Evolutionary conservation across 1,140 invertebrate genomes (phyloP).

Genomic region (Papilio polytes): DNA sequence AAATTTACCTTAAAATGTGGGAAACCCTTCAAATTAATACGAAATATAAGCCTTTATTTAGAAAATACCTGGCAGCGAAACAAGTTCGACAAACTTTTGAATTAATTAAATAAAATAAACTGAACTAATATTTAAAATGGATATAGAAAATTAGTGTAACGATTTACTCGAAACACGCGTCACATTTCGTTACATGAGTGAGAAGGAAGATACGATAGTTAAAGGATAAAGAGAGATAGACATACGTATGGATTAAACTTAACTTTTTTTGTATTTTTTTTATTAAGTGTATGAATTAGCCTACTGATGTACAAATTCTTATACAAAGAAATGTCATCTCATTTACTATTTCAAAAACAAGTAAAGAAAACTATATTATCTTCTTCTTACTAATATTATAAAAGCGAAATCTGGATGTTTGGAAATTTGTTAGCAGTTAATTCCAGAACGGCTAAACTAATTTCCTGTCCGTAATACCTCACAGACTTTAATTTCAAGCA

Average conservation of each 20-base stretch:
- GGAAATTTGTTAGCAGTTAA: neutral
- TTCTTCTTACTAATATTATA: neutral
- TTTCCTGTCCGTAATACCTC: no score
- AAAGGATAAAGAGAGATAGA: no score
- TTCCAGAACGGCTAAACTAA: no score
- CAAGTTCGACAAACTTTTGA: neutral
- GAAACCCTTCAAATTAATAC: neutral
- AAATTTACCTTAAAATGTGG: conserved; percentile 24
- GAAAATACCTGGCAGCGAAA: neutral
- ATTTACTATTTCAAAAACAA: no score
- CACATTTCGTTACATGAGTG: neutral
- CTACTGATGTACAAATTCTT: no score
- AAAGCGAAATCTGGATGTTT: neutral
- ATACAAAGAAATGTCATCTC: no score
- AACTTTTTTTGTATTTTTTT: no score
- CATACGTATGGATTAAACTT: no score
- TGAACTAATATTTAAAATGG: neutral
- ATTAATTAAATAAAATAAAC: neutral
- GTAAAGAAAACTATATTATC: no score
- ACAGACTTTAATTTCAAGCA: no score
- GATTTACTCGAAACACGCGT: neutral
- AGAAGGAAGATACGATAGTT: neutral
- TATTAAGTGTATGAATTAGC: no score
- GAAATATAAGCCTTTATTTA: conserved; percentile 4
- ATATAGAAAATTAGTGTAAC: neutral